Percentiles rank a stretch among this genome's conserved stretches.
Conservation (phyloP, 2,797 vertebrate genomes). For the Ctenochaetus hawaiiensis region DNA sequence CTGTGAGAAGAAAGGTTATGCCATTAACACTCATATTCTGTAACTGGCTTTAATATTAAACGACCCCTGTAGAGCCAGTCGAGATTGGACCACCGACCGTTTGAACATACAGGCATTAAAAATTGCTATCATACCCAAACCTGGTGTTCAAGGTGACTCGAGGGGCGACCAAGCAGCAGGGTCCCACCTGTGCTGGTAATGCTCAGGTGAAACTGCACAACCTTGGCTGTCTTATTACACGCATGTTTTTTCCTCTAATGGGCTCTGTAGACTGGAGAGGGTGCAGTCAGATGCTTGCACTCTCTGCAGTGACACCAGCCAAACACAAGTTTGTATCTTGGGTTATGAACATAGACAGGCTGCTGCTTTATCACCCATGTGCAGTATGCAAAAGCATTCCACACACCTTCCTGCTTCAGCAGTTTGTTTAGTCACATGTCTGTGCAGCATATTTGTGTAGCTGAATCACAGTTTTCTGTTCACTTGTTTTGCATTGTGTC, state of each 20-base stretch:
- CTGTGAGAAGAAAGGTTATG: neutral
- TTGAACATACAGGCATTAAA: neutral
- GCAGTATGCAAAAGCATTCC: constrained; percentile 32
- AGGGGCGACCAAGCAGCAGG: constrained; percentile 19
- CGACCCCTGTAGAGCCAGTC: constrained; percentile 11
- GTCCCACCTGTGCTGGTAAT: constrained; percentile 20
- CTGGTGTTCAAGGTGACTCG: constrained; percentile 11
- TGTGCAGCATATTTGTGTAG: constrained; percentile 22
- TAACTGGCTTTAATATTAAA: neutral
- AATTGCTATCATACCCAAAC: constrained; percentile 4
- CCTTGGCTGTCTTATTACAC: constrained; percentile 28
- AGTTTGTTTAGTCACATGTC: constrained; percentile 30
- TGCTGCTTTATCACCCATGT: constrained; percentile 25
- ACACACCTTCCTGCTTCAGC: constrained; percentile 20
- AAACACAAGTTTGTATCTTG: constrained; percentile 21
- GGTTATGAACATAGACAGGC: constrained; percentile 25
- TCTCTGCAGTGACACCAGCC: constrained; percentile 29
- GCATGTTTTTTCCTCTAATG: constrained; percentile 32
- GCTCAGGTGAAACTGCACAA: constrained; percentile 16
- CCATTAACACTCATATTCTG: neutral
- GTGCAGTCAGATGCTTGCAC: constrained; percentile 16
- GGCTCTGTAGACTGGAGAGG: constrained; percentile 2
- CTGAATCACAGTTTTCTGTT: constrained; percentile 1
- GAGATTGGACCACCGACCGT: neutral
- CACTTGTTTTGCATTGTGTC: constrained; percentile 13